Evolutionary conservation across 1,140 invertebrate genomes (phyloP), one percentile per base, ranked within the genome.

Genomic region (Drosophila albomicans): DNA sequence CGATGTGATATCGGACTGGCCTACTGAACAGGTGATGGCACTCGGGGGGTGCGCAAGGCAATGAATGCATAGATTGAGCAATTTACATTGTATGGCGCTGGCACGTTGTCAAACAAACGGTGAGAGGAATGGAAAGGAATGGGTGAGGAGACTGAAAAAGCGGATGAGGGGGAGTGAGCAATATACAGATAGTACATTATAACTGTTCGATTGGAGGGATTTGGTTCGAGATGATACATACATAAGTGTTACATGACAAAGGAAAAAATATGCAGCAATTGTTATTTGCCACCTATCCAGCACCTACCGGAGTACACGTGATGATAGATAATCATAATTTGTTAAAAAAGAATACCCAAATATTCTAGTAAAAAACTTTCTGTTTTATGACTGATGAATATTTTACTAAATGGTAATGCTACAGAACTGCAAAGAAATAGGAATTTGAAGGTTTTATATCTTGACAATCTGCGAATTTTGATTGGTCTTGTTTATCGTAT

Each of bases 1-100:
- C 69, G 84, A 89, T 78, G 70, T 56, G 62, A 78, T 89, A 78
- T 25, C 61, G 45, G 62, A 46, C 79, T 87, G 84, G 84, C 85
- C 85, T 89, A 89, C 73, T 87, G 80, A 87, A 48, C 80, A 58
- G 32, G 75, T 65, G 48, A 63, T 28, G 85, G 64, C 15, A 16
- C 2, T 16, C 6, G 41, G 3, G 28, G 35, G 51, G n/a, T 5
- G 46, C 15, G 35, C 35, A 38, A 38, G 41, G 54, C 16, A 16
- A 28, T 8, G 28, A 11, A 10, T 51, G 79, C 59, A 67, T 82
- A 61, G 72, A 68, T 75, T 78, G 65, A 64, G 41, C 67, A 49
- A 70, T 62, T 41, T 38, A 62, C 35, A 38, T 59, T 43, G 56
- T 67, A 20, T 48, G 7, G 38, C 6, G 67, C 35, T 63, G 45